phyloP scores from a whole-genome alignment of 2,113 vertebrate genomes.

The Uria lomvia region DNA sequence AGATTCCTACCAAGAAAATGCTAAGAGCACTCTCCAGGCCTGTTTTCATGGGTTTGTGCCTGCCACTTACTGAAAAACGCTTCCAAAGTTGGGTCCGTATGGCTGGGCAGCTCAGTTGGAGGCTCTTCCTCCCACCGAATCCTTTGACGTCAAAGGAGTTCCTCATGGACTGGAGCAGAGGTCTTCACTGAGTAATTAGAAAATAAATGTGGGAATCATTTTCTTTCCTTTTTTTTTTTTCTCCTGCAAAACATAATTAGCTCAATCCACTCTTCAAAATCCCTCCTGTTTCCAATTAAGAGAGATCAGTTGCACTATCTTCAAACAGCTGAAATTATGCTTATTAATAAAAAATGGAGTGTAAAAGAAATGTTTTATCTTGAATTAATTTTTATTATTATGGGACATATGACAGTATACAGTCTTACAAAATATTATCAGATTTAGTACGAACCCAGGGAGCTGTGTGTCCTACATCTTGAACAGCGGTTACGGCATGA shows the following conservation, averaged over 20 bases:
- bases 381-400: constrained; percentile 51
- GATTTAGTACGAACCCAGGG: constrained; percentile 1
- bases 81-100: not conserved
- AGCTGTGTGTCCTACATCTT: not conserved
- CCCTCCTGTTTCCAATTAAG: constrained; percentile 61
- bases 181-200: constrained; percentile 62
- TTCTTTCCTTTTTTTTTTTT: not conserved
- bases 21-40: not conserved
- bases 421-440: constrained; percentile 33
- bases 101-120: constrained; percentile 21
- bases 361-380: constrained; percentile 39
- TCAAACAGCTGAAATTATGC: constrained; percentile 48
- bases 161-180: constrained; percentile 48
- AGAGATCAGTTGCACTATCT: constrained; percentile 57
- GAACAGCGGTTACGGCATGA: not conserved
- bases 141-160: constrained; percentile 60
- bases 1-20: not conserved
- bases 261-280: constrained; percentile 60
- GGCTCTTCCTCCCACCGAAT: constrained; percentile 11
- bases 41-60: not conserved
- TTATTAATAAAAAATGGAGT: constrained; percentile 49
- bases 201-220: constrained; percentile 66
- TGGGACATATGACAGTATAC: not conserved
- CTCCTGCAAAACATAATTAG: constrained; percentile 51
- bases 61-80: not conserved